These are phyloP conservation scores for Drymodes brunneopygia DNA, from an alignment of 2,113 vertebrate species.

Conservation along the genomic window DNA sequence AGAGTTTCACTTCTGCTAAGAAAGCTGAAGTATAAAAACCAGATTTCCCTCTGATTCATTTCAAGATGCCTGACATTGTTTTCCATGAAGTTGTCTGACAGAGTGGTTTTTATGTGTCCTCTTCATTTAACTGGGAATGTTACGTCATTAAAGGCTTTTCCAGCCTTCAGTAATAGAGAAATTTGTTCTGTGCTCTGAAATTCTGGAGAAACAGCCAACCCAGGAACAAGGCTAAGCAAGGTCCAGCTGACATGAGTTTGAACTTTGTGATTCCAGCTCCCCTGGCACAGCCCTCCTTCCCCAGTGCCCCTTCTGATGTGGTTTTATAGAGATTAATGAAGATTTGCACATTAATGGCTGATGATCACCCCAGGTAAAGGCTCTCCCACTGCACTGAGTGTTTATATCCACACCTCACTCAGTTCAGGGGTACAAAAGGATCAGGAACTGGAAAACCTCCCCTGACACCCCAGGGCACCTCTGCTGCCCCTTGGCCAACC, in stretches of 20 bases:
- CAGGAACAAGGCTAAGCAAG: not conserved
- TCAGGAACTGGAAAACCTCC: not conserved
- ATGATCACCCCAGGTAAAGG: not conserved
- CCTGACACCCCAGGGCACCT: not conserved
- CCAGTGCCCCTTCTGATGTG: not conserved
- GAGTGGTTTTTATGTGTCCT: not conserved
- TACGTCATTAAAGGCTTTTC: not conserved
- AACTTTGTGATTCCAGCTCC: accelerated
- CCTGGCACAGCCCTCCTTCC: not conserved
- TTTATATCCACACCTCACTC: accelerated
- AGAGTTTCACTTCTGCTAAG: not conserved
- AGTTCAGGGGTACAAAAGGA: accelerated
- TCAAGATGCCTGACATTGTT: not conserved
- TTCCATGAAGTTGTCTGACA: not conserved
- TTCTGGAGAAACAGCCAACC: not conserved
- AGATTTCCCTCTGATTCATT: not conserved
- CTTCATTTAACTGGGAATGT: not conserved
- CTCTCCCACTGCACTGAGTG: accelerated
- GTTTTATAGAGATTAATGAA: not conserved
- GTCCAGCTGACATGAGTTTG: accelerated
- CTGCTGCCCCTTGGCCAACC: not conserved
- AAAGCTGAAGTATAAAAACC: not conserved
- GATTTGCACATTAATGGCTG: not conserved
- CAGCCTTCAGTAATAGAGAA: not conserved
- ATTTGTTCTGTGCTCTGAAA: not conserved